These are phyloP conservation scores for Tetragonisca angustula DNA, from an alignment of 2,888 invertebrate genomes.

Conservation along the genomic window DNA sequence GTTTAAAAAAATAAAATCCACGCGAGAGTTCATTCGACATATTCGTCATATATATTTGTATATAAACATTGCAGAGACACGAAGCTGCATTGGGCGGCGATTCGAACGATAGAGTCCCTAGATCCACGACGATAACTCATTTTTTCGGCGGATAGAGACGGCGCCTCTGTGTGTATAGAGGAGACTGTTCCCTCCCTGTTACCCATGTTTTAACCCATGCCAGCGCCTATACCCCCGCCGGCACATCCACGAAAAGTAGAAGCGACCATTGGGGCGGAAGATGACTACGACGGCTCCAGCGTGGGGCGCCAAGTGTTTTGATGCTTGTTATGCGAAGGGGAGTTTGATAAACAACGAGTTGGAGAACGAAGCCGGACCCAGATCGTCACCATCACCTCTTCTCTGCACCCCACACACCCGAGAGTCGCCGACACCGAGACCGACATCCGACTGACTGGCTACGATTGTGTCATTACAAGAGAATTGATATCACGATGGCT, in stretches of 20 bases:
- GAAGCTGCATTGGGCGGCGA: constrained; percentile 18
- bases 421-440: constrained; percentile 46
- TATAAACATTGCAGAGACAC: background rate
- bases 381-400: constrained; percentile 67
- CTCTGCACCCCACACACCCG: background rate
- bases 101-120: constrained; percentile 45
- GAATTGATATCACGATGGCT: constrained; percentile 68
- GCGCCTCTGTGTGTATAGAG: constrained; percentile 56
- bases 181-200: constrained; percentile 45
- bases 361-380: constrained; percentile 71
- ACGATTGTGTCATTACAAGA: constrained; percentile 68
- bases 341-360: constrained; percentile 75
- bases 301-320: constrained; percentile 80
- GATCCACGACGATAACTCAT: constrained; percentile 63
- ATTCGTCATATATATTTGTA: too few relatives aligned
- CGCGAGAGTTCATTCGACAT: too few relatives aligned
- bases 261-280: constrained; percentile 63
- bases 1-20: too few relatives aligned
- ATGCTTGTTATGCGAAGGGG: constrained; percentile 77
- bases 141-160: constrained; percentile 65
- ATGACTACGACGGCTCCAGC: constrained; percentile 72
- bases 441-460: constrained; percentile 67
- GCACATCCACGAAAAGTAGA: constrained; percentile 68
- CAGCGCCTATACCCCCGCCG: constrained; percentile 64
- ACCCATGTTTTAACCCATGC: constrained; percentile 68